Evolutionary conservation across 1,140 invertebrate genomes (phyloP).

Genomic region (Caenorhabditis remanei): DNA sequence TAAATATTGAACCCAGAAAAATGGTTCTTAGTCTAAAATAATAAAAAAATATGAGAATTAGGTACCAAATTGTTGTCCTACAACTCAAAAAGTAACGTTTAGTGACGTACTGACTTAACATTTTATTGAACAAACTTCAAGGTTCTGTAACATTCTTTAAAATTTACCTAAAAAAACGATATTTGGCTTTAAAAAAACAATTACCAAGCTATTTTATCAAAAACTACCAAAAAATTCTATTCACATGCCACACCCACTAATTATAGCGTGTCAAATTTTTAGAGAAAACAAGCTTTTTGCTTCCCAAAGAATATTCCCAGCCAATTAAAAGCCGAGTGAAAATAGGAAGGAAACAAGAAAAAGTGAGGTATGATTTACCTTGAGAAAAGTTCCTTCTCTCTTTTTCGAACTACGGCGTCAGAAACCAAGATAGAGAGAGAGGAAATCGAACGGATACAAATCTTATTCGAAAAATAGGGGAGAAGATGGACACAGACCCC

Average conservation of each 20-base stretch:
- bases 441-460: not conserved
- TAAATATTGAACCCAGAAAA: not conserved
- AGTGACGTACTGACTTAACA: too few species aligned
- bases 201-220: too few species aligned
- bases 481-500: too few species aligned
- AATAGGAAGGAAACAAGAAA: not conserved
- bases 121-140: too few species aligned
- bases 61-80: too few species aligned
- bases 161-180: too few species aligned
- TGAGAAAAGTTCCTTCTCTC: not conserved
- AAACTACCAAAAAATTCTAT: too few species aligned
- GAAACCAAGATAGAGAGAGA: not conserved
- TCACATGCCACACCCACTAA: not conserved
- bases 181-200: too few species aligned
- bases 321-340: not conserved
- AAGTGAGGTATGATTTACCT: constrained; percentile 26
- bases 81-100: too few species aligned
- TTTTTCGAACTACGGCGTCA: not conserved
- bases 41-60: not conserved
- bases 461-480: not conserved
- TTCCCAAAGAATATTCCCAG: not conserved
- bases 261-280: too few species aligned
- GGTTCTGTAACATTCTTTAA: too few species aligned
- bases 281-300: too few species aligned
- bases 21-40: not conserved